A percentile compares a stretch with the other conserved stretches of the same genome.
Evolutionary conservation across 2,797 vertebrate genomes (phyloP).

Genomic region (Kryptolebias ocellatus): DNA sequence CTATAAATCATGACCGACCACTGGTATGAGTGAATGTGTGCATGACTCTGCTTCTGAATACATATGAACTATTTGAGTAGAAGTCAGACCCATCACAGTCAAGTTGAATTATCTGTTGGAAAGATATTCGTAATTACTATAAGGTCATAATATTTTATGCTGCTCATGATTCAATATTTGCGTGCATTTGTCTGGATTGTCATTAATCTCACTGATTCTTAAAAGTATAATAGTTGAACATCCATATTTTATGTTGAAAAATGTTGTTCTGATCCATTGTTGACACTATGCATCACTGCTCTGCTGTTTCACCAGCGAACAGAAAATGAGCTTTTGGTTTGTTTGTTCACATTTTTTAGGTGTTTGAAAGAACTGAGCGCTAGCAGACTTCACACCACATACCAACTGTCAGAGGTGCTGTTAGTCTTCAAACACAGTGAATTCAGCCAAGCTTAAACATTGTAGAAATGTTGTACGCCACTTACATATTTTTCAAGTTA

Average conservation of each 20-base stretch:
- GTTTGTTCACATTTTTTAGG: neutral
- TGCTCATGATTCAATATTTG: neutral
- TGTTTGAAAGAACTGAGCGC: slow-evolving; percentile 6
- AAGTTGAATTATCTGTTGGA: slow-evolving; percentile 24
- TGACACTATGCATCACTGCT: slow-evolving; percentile 34
- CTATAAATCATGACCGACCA: slow-evolving; percentile 39
- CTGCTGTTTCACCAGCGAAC: slow-evolving; percentile 29
- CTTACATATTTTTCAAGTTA: neutral
- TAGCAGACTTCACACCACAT: slow-evolving; percentile 24
- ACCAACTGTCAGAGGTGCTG: neutral
- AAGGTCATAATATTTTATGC: neutral
- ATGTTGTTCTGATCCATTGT: slow-evolving; percentile 21
- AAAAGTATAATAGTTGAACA: slow-evolving; percentile 10
- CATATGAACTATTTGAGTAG: slow-evolving; percentile 38
- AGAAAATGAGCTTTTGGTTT: slow-evolving; percentile 24
- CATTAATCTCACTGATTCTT: neutral
- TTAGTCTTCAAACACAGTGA: neutral
- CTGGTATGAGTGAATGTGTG: slow-evolving; percentile 29
- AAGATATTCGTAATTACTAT: slow-evolving; percentile 24
- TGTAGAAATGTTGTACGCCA: neutral
- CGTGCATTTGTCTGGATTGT: neutral
- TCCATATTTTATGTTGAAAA: slow-evolving; percentile 16
- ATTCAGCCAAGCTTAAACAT: neutral
- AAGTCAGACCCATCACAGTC: slow-evolving; percentile 20
- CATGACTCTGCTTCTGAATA: slow-evolving; percentile 34